Percentiles rank a stretch among this genome's conserved stretches.
Conservation (phyloP, 2,888 invertebrate genomes). For the Megalurothrips usitatus region DNA sequence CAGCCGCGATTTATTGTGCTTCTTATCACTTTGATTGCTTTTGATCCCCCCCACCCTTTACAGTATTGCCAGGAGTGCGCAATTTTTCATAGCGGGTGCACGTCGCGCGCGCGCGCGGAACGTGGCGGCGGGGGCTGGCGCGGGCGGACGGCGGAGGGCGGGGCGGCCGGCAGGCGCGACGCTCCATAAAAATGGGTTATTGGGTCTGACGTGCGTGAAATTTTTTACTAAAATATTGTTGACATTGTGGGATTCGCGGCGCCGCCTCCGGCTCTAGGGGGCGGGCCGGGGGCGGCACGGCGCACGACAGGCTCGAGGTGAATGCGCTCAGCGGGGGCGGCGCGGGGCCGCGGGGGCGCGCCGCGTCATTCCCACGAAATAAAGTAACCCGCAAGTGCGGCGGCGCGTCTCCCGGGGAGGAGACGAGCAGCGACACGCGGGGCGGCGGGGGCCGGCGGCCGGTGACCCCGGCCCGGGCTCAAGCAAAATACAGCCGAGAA, state of each 20-base stretch:
- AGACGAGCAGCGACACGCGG: too few species aligned
- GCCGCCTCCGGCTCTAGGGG: too few species aligned
- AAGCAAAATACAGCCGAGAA: too few species aligned
- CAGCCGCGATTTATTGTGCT: slow-evolving; percentile 19
- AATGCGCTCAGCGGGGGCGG: not conserved
- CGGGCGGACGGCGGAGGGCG: not conserved
- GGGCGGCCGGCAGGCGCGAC: too few species aligned
- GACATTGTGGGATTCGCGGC: not conserved
- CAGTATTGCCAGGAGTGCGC: slow-evolving; percentile 20
- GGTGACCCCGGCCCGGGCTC: too few species aligned
- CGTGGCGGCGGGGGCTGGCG: not conserved
- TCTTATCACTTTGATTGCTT: slow-evolving; percentile 24
- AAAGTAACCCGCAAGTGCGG: too few species aligned
- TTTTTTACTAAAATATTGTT: slow-evolving; percentile 19
- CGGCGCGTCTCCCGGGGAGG: not conserved
- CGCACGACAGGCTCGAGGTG: too few species aligned
- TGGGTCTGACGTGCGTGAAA: slow-evolving; percentile 16
- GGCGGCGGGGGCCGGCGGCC: too few species aligned
- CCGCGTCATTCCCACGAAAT: too few species aligned
- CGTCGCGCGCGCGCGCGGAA: not conserved
- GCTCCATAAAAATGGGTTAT: slow-evolving; percentile 18
- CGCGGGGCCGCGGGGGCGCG: not conserved
- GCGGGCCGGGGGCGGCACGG: too few species aligned
- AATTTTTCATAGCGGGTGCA: slow-evolving; percentile 16
- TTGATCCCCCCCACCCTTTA: slow-evolving; percentile 5